These are phyloP conservation scores for Drymonia ruficornis DNA, from an alignment of 2,888 invertebrate species.

Conservation along the genomic window DNA sequence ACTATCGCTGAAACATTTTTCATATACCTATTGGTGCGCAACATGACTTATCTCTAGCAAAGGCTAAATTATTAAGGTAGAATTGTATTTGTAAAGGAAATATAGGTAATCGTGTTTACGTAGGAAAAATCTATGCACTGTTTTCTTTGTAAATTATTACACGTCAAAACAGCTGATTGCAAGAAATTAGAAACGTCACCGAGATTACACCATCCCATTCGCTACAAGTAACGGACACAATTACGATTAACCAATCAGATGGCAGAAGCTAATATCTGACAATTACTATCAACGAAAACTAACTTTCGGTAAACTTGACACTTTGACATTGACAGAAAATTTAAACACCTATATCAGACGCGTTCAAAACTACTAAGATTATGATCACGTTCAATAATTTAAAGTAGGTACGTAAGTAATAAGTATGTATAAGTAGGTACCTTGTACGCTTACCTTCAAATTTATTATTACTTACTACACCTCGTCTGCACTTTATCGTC, in stretches of 20 bases:
- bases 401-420: too few relatives aligned
- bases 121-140: background rate
- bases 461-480: slow-evolving; percentile 1
- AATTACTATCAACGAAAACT: slow-evolving; percentile 14
- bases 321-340: slow-evolving; percentile 11
- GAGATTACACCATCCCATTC: background rate
- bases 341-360: background rate
- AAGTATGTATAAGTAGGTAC: too few relatives aligned
- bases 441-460: slow-evolving; percentile 1
- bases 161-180: too few relatives aligned
- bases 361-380: background rate
- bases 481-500: slow-evolving; percentile 5
- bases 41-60: background rate
- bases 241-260: background rate
- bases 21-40: background rate
- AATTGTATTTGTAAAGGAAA: background rate
- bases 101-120: background rate
- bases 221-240: background rate
- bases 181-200: background rate
- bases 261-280: background rate
- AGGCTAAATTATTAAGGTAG: background rate
- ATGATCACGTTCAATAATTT: background rate
- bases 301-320: background rate
- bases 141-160: background rate
- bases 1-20: slow-evolving; percentile 15